Conservation (phyloP, 2,888 invertebrate genomes). For the Mimumesa dahlbomi region DNA sequence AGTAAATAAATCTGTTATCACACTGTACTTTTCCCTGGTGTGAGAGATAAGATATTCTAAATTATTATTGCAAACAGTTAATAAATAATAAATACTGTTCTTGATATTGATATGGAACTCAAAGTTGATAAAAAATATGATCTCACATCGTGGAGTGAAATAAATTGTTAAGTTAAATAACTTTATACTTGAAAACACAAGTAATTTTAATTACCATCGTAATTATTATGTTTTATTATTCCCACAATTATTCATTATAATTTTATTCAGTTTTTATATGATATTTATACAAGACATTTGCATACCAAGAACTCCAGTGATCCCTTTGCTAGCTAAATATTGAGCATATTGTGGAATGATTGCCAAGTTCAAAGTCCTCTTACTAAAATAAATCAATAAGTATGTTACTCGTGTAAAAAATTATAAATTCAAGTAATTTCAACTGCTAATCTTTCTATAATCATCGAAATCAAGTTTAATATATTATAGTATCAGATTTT, state of each 20-base stretch:
- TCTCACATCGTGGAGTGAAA: too few species aligned
- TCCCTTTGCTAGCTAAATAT: slow-evolving; percentile 83
- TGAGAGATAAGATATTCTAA: too few species aligned
- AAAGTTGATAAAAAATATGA: neutral
- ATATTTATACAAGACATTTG: neutral
- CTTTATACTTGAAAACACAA: too few species aligned
- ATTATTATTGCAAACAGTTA: too few species aligned
- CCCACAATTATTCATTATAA: too few species aligned
- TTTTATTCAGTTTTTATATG: neutral
- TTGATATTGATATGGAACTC: neutral
- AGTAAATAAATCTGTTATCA: too few species aligned
- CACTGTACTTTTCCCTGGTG: too few species aligned
- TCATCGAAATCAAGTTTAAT: neutral
- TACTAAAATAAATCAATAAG: slow-evolving; percentile 46
- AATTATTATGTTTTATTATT: too few species aligned
- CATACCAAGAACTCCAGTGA: slow-evolving; percentile 86
- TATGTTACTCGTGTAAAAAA: too few species aligned
- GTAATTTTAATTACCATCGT: too few species aligned
- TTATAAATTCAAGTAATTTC: neutral
- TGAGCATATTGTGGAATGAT: slow-evolving; percentile 85
- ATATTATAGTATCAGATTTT: neutral
- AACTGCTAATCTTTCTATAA: neutral
- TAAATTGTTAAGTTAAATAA: too few species aligned
- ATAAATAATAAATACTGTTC: too few species aligned
- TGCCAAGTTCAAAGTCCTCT: slow-evolving; percentile 70